These are phyloP conservation scores for Parus major DNA, from an alignment of 2,113 vertebrate species.

Conservation along the genomic window DNA sequence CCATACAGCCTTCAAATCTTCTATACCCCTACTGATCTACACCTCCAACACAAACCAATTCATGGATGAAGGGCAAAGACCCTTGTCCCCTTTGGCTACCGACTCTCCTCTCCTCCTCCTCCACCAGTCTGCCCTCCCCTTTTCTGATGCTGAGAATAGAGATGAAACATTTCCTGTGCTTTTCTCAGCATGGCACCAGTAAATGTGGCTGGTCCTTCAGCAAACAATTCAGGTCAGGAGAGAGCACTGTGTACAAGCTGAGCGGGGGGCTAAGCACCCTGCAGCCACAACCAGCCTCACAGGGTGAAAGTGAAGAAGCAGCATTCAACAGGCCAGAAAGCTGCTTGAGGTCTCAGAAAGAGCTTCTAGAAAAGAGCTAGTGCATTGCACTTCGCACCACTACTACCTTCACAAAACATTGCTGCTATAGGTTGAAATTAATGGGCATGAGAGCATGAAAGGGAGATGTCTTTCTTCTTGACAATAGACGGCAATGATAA, in stretches of 20 bases:
- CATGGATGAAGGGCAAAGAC: not conserved
- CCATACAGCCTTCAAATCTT: not conserved
- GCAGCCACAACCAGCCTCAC: not conserved
- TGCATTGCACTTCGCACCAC: not conserved
- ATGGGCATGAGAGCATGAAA: not conserved
- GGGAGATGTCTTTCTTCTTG: not conserved
- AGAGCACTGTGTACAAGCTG: not conserved
- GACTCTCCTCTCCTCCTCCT: not conserved
- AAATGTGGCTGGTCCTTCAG: not conserved
- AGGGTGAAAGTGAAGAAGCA: not conserved
- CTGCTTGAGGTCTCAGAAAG: not conserved
- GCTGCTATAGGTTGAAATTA: not conserved
- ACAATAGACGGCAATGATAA: not conserved
- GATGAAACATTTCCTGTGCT: slow-evolving; percentile 14
- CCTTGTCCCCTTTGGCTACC: not conserved
- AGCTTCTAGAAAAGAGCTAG: not conserved
- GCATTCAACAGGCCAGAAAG: not conserved
- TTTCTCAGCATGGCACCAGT: not conserved
- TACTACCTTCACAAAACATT: not conserved
- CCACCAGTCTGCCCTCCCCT: not conserved
- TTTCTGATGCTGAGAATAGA: not conserved
- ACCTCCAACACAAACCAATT: not conserved
- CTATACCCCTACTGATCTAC: not conserved
- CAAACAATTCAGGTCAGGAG: not conserved
- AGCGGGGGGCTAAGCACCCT: not conserved